Evolutionary conservation across 1,140 invertebrate genomes (phyloP), one percentile per base, ranked within the genome.

Genomic region (Ephestia elutella): DNA sequence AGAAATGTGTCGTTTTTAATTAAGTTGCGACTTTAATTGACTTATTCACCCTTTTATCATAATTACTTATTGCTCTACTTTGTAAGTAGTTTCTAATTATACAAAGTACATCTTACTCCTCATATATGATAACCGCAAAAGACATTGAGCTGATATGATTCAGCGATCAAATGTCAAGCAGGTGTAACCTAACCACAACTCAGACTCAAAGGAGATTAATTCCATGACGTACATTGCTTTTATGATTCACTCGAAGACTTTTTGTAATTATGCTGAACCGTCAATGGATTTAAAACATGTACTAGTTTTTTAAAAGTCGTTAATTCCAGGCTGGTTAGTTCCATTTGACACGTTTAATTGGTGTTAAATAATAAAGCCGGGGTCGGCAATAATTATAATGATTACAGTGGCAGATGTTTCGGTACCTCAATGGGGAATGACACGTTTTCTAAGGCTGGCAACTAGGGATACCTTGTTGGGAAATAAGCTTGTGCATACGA

Each of bases 111-210:
- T 35, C 13, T 35, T 9, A 13, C 32, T 35, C 1, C 13, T 35
- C 13, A 35, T 35, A 32, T 44, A 15, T 13, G 7, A 44, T 44
- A 13, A 44, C 38, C 38, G 10, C 38, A 44, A 15, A 15, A 44
- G 38, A 44, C 38, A 44, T 44, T 44, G 38, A 44, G 15, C 15
- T 44, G n/a, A 44, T 44, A 44, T 44, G 38, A 44, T 44, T 44
- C 38, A 44, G 13, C 1, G 38, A 44, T 44, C 38, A 44, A 44
- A 44, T 44, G 38, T 15, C 38, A 44, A 44, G n/a, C 38, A 44
- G 38, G 38, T 44, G 38, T 44, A 17, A 15, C 38, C 38, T 15
- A 44, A 44, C 38, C 38, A 44, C 38, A 44, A 15, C 2, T 8
- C 13, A 35, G 38, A 44, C 10, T 15, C 5, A 15, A 44, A 44